Base-by-base conservation (phyloP, 2,888 invertebrate species). In the Xiphydria camelus region DNA sequence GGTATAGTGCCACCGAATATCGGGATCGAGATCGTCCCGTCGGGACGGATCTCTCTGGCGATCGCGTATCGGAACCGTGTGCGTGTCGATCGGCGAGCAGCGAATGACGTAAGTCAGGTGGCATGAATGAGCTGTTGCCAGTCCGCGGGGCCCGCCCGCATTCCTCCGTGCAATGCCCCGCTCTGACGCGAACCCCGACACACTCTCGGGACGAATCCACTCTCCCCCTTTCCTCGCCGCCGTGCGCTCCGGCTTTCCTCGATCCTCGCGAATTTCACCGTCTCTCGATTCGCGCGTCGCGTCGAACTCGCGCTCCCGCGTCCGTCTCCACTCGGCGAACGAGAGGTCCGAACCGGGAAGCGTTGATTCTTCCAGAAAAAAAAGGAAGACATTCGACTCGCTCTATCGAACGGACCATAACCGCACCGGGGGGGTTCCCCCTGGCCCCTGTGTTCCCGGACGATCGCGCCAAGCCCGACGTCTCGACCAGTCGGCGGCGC, bases 71-170 rank as follows among this genome's bases (percentile, higher is more conserved):
- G 26, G 26, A 12, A 26, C 10, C 9, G 26, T n/a, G 6, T 26
- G 26, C 9, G 29, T 41, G 23, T 46, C 29, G 41, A 36, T 26
- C 35, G 12, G 7, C 19, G 19, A 9, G 29, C 7, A 4, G 22
- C 31, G 32, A 53, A 45, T 55, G 55, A 57, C 57, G 57, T 55
- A 57, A 57, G 51, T 47, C 50, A 55, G 51, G 53, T 57, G 52
- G 51, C 50, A 55, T 57, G 57, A 57, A 57, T 57, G 57, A 55
- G 51, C 53, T 48, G 51, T 57, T 50, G 48, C 48, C 26, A 36
- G 23, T 35, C 29, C 43, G 39, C 49, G 40, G 49, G 47, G 50
- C 47, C 53, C 48, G 45, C 57, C 53, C 49, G 55, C 55, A 55
- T 57, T 55, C 57, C 57, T 43, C 45, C 48, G 51, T 49, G 49